Percentiles rank a stretch among this genome's conserved stretches.
phyloP scores from a whole-genome alignment of 2,113 vertebrate species.

The Rissa tridactyla region DNA sequence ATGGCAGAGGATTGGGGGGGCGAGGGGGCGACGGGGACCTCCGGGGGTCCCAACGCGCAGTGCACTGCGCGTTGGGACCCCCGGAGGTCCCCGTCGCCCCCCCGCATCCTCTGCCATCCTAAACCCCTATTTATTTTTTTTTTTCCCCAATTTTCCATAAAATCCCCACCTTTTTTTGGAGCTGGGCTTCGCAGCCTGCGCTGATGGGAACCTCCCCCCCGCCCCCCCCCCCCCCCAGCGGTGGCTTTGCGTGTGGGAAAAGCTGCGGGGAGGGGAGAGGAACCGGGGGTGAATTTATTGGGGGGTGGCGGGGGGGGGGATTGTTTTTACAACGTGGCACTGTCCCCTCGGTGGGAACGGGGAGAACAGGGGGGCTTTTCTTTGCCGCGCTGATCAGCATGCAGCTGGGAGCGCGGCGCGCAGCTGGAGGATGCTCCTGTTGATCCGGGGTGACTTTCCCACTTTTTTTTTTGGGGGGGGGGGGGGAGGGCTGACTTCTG shows the following conservation, averaged over 20 bases:
- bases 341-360: not conserved
- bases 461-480: not conserved
- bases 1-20: not conserved
- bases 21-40: rapidly evolving
- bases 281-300: not conserved
- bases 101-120: too few species aligned
- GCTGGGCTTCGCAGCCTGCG: not conserved
- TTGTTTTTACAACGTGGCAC: not conserved
- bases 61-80: rapidly evolving
- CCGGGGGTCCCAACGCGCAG: not conserved
- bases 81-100: too few species aligned
- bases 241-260: not conserved
- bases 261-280: not conserved
- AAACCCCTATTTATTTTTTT: not conserved
- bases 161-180: not conserved
- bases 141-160: not conserved
- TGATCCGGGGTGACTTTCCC: not conserved
- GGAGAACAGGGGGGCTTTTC: slow-evolving; percentile 9
- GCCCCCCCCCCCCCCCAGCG: rapidly evolving
- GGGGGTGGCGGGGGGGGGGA: not conserved
- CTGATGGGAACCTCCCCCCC: not conserved
- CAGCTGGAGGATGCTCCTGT: slow-evolving; percentile 27
- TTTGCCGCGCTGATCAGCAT: not conserved
- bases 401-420: not conserved
- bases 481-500: not conserved